phyloP scores from a whole-genome alignment of 2,888 invertebrate species.

The Nebria brevicollis region DNA sequence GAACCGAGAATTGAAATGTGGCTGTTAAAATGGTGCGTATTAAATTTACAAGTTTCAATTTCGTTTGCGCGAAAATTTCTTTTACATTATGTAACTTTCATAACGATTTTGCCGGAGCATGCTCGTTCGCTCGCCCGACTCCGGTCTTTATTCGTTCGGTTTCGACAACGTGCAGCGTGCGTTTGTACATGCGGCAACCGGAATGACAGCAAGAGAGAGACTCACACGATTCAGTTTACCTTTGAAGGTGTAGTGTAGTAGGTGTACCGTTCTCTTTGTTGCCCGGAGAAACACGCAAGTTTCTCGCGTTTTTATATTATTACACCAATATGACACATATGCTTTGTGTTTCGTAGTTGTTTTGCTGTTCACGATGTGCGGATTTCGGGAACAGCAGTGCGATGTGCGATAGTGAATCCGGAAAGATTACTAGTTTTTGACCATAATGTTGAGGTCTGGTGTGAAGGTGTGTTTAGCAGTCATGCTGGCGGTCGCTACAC shows the following conservation, averaged over 20 bases:
- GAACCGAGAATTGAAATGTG: neutral
- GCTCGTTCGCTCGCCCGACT: slow-evolving; percentile 8
- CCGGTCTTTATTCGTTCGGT: slow-evolving; percentile 21
- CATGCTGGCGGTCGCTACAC: slow-evolving; percentile 38
- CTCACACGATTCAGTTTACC: slow-evolving; percentile 29
- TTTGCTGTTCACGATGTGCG: slow-evolving; percentile 30
- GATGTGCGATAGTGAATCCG: slow-evolving; percentile 43
- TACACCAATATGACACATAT: slow-evolving; percentile 37
- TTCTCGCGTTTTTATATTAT: neutral
- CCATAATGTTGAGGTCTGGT: slow-evolving; percentile 33
- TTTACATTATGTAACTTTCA: slow-evolving; percentile 29
- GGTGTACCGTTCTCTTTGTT: slow-evolving; percentile 17
- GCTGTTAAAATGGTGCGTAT: neutral
- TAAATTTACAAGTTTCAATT: neutral
- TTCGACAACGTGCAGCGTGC: slow-evolving; percentile 39
- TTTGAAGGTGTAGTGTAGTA: slow-evolving; percentile 21
- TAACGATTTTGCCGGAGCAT: slow-evolving; percentile 39
- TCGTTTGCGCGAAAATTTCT: slow-evolving; percentile 9
- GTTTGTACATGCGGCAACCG: slow-evolving; percentile 36
- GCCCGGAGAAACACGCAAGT: slow-evolving; percentile 28
- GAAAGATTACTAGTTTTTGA: neutral
- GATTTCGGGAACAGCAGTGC: slow-evolving; percentile 20
- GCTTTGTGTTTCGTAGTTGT: slow-evolving; percentile 19
- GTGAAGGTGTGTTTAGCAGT: slow-evolving; percentile 40
- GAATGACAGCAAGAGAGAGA: slow-evolving; percentile 43